Percentiles rank a stretch among this genome's conserved stretches.
Evolutionary conservation across 1,140 invertebrate genomes (phyloP).

Genomic region (Zaprionus nigranus): DNA sequence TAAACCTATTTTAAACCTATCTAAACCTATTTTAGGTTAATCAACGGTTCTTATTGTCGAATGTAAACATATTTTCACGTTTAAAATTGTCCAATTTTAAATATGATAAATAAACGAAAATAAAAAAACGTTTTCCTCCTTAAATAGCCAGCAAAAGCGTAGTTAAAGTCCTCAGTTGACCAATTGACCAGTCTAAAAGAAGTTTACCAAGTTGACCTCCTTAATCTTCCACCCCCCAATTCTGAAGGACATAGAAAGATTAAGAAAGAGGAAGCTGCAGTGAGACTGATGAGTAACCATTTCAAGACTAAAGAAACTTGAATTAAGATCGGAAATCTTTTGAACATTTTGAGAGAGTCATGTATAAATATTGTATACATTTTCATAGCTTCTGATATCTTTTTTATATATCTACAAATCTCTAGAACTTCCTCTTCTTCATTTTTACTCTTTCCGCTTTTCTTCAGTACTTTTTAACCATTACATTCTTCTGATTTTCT

Average conservation of each 20-base stretch:
- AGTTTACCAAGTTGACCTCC: not conserved
- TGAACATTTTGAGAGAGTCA: not conserved
- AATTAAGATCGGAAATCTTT: not conserved
- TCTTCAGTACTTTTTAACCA: not conserved
- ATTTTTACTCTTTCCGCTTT: not conserved
- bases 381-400: not conserved
- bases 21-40: not conserved
- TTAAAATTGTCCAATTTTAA: not conserved
- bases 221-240: not conserved
- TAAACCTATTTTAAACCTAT: not conserved
- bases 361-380: not conserved
- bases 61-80: too few species aligned
- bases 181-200: slow-evolving; percentile 3
- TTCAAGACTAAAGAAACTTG: not conserved
- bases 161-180: not conserved
- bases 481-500: not conserved
- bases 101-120: too few species aligned
- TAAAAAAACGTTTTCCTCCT: too few species aligned
- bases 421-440: not conserved
- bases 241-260: not conserved
- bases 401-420: too few species aligned
- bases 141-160: not conserved
- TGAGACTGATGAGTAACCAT: too few species aligned
- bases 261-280: not conserved
- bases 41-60: too few species aligned